A percentile compares a stretch with the other conserved stretches of the same genome.
These are phyloP conservation scores for Equus przewalskii DNA, from an alignment of 2,113 vertebrate species.

Conservation along the genomic window DNA sequence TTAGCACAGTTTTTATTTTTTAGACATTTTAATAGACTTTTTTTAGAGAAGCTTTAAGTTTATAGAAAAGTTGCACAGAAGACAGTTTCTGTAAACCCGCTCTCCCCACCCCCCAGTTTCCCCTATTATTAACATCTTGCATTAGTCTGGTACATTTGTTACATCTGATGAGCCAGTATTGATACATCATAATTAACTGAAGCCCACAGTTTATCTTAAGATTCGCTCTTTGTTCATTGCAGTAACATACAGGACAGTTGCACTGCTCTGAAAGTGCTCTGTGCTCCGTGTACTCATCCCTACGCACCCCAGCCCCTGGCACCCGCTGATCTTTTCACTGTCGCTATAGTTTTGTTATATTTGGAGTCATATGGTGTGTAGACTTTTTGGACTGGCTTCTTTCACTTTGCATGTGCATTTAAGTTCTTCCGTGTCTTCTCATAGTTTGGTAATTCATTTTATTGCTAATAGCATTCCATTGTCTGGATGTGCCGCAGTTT, in stretches of 20 bases:
- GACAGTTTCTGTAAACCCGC: neutral
- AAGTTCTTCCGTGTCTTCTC: neutral
- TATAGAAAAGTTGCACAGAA: slow-evolving; percentile 42
- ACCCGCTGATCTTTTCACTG: neutral
- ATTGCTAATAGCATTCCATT: neutral
- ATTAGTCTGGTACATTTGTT: neutral
- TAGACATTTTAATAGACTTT: neutral
- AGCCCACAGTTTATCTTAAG: neutral
- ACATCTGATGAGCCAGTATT: neutral
- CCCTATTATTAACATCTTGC: neutral
- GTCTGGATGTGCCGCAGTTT: neutral
- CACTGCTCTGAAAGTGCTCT: neutral
- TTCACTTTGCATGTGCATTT: neutral
- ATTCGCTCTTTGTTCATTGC: neutral
- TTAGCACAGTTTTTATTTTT: neutral
- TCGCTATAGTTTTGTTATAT: neutral
- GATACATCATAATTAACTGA: neutral
- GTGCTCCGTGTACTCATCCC: neutral
- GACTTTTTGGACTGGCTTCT: neutral
- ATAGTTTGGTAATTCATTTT: neutral
- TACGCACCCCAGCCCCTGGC: neutral
- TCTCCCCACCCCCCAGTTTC: neutral
- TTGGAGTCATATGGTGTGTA: neutral
- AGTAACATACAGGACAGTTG: neutral
- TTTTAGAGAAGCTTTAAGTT: neutral